A percentile compares a stretch with the other conserved stretches of the same genome.
Conservation (phyloP, 2,888 invertebrate genomes). For the Melanargia galathea region DNA sequence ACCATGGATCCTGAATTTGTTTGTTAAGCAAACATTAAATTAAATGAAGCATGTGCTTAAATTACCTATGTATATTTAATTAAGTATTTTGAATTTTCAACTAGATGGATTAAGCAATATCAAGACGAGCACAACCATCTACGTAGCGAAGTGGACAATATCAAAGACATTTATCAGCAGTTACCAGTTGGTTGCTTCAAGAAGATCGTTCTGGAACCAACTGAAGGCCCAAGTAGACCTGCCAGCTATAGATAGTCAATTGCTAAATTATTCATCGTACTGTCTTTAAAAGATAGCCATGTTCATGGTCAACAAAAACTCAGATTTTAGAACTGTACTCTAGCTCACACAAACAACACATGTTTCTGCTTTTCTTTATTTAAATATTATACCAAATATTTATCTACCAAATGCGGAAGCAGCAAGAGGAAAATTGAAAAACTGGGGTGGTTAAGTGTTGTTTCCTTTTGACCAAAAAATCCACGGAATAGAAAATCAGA, state of each 20-base stretch:
- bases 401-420: no score
- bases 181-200: constrained; percentile 92
- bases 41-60: no score
- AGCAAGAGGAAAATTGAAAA: no score
- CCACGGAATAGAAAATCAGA: no score
- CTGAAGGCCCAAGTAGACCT: constrained; percentile 65
- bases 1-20: no score
- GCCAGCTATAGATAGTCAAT: constrained; percentile 55
- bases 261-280: background rate
- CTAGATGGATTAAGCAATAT: constrained; percentile 88
- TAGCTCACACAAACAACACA: background rate
- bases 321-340: background rate
- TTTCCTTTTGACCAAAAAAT: no score
- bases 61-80: no score
- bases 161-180: constrained; percentile 89
- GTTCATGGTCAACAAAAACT: background rate
- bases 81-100: constrained; percentile 6
- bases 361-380: background rate
- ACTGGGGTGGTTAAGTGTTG: no score
- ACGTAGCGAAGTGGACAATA: constrained; percentile 89
- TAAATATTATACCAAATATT: no score
- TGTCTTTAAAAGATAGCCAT: background rate
- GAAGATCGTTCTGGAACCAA: constrained; percentile 88
- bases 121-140: constrained; percentile 88
- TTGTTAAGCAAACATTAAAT: no score